Evolutionary conservation across 2,888 invertebrate genomes (phyloP), one percentile per base, ranked within the genome.

Genomic region (Drosophila cracens): DNA sequence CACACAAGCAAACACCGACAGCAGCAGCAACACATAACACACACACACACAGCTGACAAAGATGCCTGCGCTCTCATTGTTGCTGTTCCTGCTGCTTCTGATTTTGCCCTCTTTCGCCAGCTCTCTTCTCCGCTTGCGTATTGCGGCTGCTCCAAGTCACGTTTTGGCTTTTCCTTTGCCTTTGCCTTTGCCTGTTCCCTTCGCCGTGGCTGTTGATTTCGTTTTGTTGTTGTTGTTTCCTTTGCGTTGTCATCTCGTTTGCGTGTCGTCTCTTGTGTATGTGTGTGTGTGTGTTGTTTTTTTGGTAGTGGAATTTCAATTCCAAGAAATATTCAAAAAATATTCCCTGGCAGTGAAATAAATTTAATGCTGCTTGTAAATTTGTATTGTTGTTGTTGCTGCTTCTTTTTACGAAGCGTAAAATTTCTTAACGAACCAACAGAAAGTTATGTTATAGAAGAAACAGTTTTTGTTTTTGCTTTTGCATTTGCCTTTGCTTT

Each of bases 311-410:
- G 84, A 78, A 88, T 84, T 84, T 74, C 73, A 88, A 83, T 87
- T 90, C 87, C 87, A 76, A 88, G 87, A 87, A 87, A 88, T 90
- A 88, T 87, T 87, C 83, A 88, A 87, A 87, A 88, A 88, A 83
- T 90, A 85, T 86, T 79, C 86, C 74, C 89, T 75, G 79, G 74
- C 82, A 86, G 81, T 76, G 89, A 88, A 86, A 85, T 87, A 89
- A 87, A 86, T 89, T 86, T 80, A 87, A 86, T 89, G 89, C 78
- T 80, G 83, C 81, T 81, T 83, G 83, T 83, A 81, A 81, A 83
- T 78, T 83, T 73, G 70, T 76, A 65, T 63, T 68, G 63, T 54
- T 72, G 52, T 72, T 74, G 52, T 58, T 70, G 53, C 73, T 70
- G 69, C 75, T 79, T 65, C 70, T 70, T 69, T 82, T 77, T 77